Base-by-base conservation (phyloP, 1,140 invertebrate species). In the Macrobrachium nipponense region DNA sequence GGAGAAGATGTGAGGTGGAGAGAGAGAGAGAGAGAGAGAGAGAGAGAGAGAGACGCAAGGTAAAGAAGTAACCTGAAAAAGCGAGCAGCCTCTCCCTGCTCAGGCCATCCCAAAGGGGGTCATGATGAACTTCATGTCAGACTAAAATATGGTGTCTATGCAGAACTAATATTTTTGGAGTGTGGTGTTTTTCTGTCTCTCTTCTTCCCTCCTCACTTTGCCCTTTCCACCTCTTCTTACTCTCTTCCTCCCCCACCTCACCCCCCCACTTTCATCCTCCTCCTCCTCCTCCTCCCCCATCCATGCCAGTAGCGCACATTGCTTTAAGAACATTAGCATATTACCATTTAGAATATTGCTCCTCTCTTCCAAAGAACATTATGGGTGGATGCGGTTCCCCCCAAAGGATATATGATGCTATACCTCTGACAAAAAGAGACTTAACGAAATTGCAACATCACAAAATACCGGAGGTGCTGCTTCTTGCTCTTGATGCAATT, bases 1-100 rank as follows among this genome's bases (percentile, higher is more conserved):
- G 23, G 27, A 36, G 27, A 36, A 4, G 27, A 36, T 36, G 27
- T 36, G 27, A 36, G 27, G 17, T 0, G 68, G 68, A 73, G 70
- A 73, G 70, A 73, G 70, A 73, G 70, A 73, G 70, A 73, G 70
- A 73, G 70, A 73, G 70, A 73, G 70, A 73, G 70, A 73, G 70
- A 73, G 70, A 73, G 73, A 76, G 73, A 76, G 27, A 76, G 59
- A n/a, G 51, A 10, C 51, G 3, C 12, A 8, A 51, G 51, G 51
- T 51, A 51, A 51, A 51, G 51, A 51, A 51, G 51, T 8, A 12
- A 51, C 51, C 51, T 51, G 12, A 51, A 51, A 51, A 51, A 51
- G 51, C 51, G 51, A 51, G 51, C 51, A 51, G 51, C 23, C 20
- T 66, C 18, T 23, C 64, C 64, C 23, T 0, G 64, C 64, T 66